A percentile compares a stretch with the other conserved stretches of the same genome.
Evolutionary conservation across 30 jellyfish, hydroid and myxozoan species (phyloP).

Genomic region (Aurelia aurita complex sp. Pacific): DNA sequence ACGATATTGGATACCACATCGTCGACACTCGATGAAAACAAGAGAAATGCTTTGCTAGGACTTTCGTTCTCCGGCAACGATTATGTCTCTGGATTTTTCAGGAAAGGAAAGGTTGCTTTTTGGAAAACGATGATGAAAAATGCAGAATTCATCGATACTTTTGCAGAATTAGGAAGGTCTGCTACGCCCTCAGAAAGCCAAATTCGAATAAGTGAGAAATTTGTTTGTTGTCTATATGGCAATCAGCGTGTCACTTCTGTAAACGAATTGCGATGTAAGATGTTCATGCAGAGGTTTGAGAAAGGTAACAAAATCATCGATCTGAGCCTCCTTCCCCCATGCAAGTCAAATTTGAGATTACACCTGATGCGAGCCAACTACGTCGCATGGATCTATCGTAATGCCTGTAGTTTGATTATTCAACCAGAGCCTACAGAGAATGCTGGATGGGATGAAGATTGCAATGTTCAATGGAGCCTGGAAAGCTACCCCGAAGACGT

Average conservation of each 20-base stretch:
- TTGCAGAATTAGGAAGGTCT: conserved; percentile 21
- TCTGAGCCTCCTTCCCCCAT: conserved; percentile 53
- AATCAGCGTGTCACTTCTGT: conserved; percentile 19
- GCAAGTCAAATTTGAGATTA: conserved; percentile 16
- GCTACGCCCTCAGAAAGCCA: conserved; percentile 5
- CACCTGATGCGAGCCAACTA: conserved; percentile 48
- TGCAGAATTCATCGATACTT: conserved; percentile 28
- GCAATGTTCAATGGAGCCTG: conserved; percentile 37
- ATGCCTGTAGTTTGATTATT: conserved; percentile 36
- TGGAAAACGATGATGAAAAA: conserved; percentile 20
- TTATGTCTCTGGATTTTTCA: conserved; percentile 33
- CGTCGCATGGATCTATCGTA: conserved; percentile 32
- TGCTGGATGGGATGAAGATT: conserved; percentile 36
- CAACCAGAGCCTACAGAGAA: conserved; percentile 12
- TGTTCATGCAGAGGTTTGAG: conserved; percentile 36
- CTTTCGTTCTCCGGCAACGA: conserved; percentile 58
- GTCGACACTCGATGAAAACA: conserved; percentile 29
- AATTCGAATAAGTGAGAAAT: conserved; percentile 18
- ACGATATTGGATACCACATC: conserved; percentile 28
- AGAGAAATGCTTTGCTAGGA: conserved; percentile 47
- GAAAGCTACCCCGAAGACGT: conserved; percentile 56
- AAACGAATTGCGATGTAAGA: conserved; percentile 18
- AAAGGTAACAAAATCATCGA: conserved; percentile 40
- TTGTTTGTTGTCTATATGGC: conserved; percentile 42
- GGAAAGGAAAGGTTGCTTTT: conserved; percentile 41